These are phyloP conservation scores for Cistogaster globosa DNA, from an alignment of 2,888 invertebrate species.

Conservation along the genomic window DNA sequence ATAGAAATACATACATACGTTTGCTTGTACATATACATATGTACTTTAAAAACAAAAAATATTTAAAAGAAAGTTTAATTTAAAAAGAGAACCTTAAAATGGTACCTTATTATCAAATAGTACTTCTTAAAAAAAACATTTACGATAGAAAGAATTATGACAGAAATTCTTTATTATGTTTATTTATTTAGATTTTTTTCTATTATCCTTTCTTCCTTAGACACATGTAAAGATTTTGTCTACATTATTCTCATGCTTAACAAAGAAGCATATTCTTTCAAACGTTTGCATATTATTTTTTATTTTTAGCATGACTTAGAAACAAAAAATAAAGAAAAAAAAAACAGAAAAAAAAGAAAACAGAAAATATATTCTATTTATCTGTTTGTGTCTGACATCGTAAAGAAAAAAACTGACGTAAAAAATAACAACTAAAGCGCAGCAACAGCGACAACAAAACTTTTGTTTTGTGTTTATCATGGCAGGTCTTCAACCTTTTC, in stretches of 20 bases:
- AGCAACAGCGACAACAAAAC: slow-evolving; percentile 44
- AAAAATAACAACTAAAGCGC: slow-evolving; percentile 38
- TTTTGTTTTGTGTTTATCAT: slow-evolving; percentile 71
- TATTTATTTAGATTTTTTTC: no score
- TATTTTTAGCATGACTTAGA: slow-evolving; percentile 54
- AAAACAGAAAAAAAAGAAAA: not conserved
- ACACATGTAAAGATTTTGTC: not conserved
- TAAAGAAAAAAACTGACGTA: slow-evolving; percentile 6
- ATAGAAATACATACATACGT: no score
- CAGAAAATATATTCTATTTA: slow-evolving; percentile 32
- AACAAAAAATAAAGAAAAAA: slow-evolving; percentile 23
- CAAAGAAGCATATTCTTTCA: not conserved
- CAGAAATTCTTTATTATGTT: no score
- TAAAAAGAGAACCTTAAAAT: not conserved
- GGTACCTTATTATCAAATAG: no score
- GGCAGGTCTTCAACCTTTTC: slow-evolving; percentile 78
- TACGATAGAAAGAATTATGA: no score
- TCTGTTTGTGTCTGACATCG: slow-evolving; percentile 65
- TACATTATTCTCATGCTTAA: not conserved
- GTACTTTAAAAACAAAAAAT: no score
- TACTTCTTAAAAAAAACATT: no score
- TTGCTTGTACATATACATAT: no score
- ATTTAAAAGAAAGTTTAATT: no score
- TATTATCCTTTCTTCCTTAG: no score
- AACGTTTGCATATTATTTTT: slow-evolving; percentile 39